Conservation (phyloP, 1,140 invertebrate genomes). For the Aphelenchoides fujianensis region DNA sequence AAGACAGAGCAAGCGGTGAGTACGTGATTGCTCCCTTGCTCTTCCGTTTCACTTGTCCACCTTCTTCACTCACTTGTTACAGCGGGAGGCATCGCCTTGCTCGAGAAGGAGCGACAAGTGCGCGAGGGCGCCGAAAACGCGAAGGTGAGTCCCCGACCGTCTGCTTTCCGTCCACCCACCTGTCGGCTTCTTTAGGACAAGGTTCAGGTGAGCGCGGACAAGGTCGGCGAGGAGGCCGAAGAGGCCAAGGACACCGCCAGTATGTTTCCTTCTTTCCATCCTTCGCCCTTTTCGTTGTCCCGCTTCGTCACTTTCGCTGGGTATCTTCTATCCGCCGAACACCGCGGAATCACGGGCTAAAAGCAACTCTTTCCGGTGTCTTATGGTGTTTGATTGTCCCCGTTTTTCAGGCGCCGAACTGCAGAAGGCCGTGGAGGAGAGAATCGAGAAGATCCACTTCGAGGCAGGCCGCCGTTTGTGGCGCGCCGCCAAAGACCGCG, state of each 20-base stretch:
- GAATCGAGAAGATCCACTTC: neutral
- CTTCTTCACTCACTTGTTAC: too few relatives aligned
- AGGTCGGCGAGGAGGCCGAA: neutral
- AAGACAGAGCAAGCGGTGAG: too few relatives aligned
- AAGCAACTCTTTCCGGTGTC: neutral
- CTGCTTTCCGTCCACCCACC: neutral
- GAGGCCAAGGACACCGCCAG: constrained; percentile 3
- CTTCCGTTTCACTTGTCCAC: too few relatives aligned
- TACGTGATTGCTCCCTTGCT: too few relatives aligned
- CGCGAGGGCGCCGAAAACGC: neutral
- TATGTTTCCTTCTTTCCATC: neutral
- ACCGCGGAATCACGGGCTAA: neutral
- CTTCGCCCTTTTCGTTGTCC: neutral
- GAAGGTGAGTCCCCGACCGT: neutral
- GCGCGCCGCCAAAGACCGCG: too few relatives aligned
- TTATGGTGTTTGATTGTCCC: neutral
- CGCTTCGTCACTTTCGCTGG: neutral
- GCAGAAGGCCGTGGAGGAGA: neutral
- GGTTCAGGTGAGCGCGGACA: neutral
- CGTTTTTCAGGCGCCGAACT: neutral
- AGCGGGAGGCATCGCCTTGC: too few relatives aligned
- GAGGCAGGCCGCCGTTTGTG: neutral
- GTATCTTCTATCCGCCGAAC: neutral
- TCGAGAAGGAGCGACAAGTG: too few relatives aligned
- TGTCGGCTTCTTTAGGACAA: neutral